phyloP scores from a whole-genome alignment of 2,888 invertebrate species.

The Oscheius sp. region DNA sequence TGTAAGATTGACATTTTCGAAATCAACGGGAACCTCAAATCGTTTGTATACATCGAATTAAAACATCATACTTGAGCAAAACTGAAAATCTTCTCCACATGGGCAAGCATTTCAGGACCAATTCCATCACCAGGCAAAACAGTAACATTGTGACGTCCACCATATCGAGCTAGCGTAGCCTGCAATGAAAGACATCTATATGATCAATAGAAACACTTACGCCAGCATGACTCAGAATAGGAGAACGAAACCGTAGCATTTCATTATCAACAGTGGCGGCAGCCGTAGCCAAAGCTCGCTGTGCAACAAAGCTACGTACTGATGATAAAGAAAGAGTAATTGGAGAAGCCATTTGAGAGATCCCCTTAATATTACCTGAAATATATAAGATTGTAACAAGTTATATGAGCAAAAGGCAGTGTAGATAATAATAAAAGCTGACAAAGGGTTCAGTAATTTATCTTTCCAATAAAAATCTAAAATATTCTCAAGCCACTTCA shows the following conservation, averaged over 20 bases:
- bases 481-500: background rate
- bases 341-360: conserved; percentile 22
- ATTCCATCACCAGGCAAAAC: conserved; percentile 97
- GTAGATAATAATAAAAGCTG: background rate
- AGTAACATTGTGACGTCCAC: conserved; percentile 94
- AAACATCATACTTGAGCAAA: conserved; percentile 56
- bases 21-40: conserved; percentile 84
- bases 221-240: conserved; percentile 50
- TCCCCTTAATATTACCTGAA: conserved; percentile 12
- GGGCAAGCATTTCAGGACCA: conserved; percentile 92
- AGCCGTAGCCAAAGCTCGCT: conserved; percentile 19
- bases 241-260: conserved; percentile 60
- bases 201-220: conserved; percentile 32
- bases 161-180: conserved; percentile 80
- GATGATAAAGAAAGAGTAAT: conserved; percentile 7
- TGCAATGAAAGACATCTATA: conserved; percentile 27
- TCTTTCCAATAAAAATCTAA: no score
- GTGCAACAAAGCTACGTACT: conserved; percentile 4
- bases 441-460: background rate
- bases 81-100: conserved; percentile 87
- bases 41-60: background rate
- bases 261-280: conserved; percentile 48
- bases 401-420: no score
- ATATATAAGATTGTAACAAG: conserved; percentile 8
- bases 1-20: conserved; percentile 82